Base-by-base conservation (phyloP, 2,113 vertebrate species). In the Rhinichthys klamathensis region DNA sequence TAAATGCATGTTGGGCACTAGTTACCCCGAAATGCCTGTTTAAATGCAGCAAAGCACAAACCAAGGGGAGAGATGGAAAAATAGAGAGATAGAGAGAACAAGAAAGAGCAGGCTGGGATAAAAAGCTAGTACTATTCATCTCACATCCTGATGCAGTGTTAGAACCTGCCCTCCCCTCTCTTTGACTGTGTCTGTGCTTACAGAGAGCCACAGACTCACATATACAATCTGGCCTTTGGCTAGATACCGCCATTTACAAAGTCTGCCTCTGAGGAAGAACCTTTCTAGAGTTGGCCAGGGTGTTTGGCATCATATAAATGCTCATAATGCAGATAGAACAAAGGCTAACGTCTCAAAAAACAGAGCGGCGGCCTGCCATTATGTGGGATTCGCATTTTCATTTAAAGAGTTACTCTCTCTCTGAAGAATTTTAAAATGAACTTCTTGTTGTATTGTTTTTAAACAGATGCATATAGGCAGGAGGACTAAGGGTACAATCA, bases 101-200 rank as follows among this genome's bases (percentile, higher is more conserved):
- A 58, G 11, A 35, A n/a, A 86, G 72, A 63, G 49, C 49, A 74
- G 84, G 80, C 84, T 82, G 21, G 54, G 70, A 78, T 35, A 54
- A 80, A 80, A 84, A 82, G 82, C 88, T 86, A 60, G 51, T 82
- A 85, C 80, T 90, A 94, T 94, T 94, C 93, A 60, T 84, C 90
- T 94, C 93, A 93, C 94, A 94, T 93, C 90, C 90, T 92, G 89
- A 91, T 94, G 94, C 92, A 32, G 92, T 92, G 91, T 92, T 88
- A 91, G 86, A 90, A 88, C 49, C 30, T 27, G 15, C 82, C 54
- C 70, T 54, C 44, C 88, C 69, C 83, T 90, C 81, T 90, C 88
- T 32, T 86, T 90, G 84, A 88, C 86, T 80, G 78, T 54, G 86
- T 70, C 88, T 83, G 80, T 74, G 83, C 77, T 90, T 78, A 83